A percentile compares a stretch with the other conserved stretches of the same genome.
phyloP scores from a whole-genome alignment of 2,113 vertebrate species.

The Martes martes region DNA sequence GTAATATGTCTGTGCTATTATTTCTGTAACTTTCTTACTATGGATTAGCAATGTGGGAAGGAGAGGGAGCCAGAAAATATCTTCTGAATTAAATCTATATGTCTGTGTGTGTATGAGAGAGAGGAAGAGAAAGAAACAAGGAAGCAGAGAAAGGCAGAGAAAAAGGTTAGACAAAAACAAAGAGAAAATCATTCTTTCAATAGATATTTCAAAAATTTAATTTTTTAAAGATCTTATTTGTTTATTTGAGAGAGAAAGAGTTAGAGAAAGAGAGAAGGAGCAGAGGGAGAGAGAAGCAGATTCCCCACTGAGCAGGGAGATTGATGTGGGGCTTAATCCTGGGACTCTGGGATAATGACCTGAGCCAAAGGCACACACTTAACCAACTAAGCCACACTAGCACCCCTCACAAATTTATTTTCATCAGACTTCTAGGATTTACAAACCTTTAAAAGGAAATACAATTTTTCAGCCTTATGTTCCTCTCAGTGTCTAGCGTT shows the following conservation, averaged over 20 bases:
- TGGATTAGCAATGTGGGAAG: not conserved
- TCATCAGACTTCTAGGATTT: not conserved
- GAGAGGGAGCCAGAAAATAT: not conserved
- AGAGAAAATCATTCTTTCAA: not conserved
- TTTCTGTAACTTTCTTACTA: not conserved
- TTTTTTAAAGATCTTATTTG: not conserved
- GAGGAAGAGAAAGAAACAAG: not conserved
- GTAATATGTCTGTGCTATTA: not conserved
- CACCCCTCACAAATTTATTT: not conserved
- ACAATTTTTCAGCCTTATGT: not conserved
- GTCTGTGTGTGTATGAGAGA: not conserved
- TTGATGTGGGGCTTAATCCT: not conserved
- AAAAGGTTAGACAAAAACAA: not conserved
- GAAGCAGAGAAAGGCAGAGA: not conserved
- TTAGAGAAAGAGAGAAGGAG: not conserved
- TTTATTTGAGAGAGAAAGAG: not conserved
- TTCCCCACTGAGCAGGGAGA: not conserved
- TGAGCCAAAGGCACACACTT: not conserved
- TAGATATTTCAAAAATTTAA: not conserved
- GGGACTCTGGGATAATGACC: not conserved
- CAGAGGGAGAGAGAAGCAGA: not conserved
- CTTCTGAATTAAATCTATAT: not conserved
- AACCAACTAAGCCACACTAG: not conserved
- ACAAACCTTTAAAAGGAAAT: not conserved
- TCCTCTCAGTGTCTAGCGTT: not conserved